A percentile compares a stretch with the other conserved stretches of the same genome.
These are phyloP conservation scores for Equus quagga DNA, from an alignment of 2,113 vertebrate species.

Conservation along the genomic window DNA sequence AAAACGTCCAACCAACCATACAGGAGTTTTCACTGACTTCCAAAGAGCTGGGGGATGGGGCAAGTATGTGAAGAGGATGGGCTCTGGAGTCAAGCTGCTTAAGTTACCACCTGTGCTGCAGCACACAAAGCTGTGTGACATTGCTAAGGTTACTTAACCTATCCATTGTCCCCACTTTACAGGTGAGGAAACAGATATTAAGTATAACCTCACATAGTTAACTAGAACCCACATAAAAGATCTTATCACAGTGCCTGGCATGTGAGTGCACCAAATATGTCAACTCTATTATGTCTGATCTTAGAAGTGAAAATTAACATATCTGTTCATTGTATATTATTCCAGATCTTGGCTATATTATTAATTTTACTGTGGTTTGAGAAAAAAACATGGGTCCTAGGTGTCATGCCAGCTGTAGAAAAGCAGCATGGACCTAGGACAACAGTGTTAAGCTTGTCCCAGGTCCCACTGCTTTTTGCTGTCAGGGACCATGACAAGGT, in stretches of 20 bases:
- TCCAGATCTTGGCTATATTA: neutral
- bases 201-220: neutral
- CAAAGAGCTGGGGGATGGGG: neutral
- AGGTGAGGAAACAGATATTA: neutral
- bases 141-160: neutral
- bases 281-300: neutral
- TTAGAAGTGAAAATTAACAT: neutral
- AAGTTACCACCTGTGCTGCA: neutral
- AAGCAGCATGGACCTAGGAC: neutral
- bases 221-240: neutral
- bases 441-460: neutral
- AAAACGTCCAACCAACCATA: neutral
- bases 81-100: no score
- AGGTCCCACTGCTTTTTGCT: neutral
- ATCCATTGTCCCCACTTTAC: neutral
- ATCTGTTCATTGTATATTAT: neutral
- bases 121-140: neutral
- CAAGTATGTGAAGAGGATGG: accelerated
- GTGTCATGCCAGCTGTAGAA: neutral
- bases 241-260: neutral
- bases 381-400: neutral
- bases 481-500: neutral
- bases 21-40: neutral
- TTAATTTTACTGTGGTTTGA: neutral
- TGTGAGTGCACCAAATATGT: neutral